Percentiles rank a stretch among this genome's conserved stretches.
These are phyloP conservation scores for Orthosia gothica DNA, from an alignment of 2,888 invertebrate species.

Conservation along the genomic window DNA sequence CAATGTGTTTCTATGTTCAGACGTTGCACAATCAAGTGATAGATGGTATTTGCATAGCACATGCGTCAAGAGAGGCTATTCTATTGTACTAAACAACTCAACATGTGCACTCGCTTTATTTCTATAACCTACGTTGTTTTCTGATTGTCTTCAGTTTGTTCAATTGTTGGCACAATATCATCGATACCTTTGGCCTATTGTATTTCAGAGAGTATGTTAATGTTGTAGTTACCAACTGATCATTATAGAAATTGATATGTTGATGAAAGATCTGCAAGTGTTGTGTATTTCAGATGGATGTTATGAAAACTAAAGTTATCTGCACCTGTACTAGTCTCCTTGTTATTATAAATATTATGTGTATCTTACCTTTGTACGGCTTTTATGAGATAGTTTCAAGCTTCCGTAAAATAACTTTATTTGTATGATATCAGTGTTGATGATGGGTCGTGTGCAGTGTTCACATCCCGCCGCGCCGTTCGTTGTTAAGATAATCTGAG, in stretches of 20 bases:
- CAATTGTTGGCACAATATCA: slow-evolving; percentile 25
- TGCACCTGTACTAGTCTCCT: background rate
- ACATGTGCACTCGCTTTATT: slow-evolving; percentile 24
- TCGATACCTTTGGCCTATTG: slow-evolving; percentile 8
- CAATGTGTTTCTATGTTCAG: background rate
- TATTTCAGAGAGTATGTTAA: slow-evolving; percentile 3
- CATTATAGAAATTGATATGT: background rate
- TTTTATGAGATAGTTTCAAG: slow-evolving; percentile 4
- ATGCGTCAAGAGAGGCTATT: slow-evolving; percentile 45
- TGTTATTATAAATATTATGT: background rate
- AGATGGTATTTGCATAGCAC: slow-evolving; percentile 14
- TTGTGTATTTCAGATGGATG: background rate
- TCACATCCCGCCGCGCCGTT: slow-evolving; percentile 9
- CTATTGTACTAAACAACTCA: slow-evolving; percentile 26
- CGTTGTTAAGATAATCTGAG: slow-evolving; percentile 48
- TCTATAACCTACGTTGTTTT: slow-evolving; percentile 21
- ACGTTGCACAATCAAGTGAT: slow-evolving; percentile 19
- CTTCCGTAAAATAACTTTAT: slow-evolving; percentile 1
- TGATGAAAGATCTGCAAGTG: background rate
- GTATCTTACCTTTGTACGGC: background rate
- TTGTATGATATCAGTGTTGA: slow-evolving; percentile 19
- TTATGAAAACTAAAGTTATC: background rate
- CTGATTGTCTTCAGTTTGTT: slow-evolving; percentile 36
- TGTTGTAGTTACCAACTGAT: background rate
- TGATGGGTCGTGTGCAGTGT: slow-evolving; percentile 10